phyloP scores from a whole-genome alignment of 2,113 vertebrate species.

The Sminthopsis crassicaudata region DNA sequence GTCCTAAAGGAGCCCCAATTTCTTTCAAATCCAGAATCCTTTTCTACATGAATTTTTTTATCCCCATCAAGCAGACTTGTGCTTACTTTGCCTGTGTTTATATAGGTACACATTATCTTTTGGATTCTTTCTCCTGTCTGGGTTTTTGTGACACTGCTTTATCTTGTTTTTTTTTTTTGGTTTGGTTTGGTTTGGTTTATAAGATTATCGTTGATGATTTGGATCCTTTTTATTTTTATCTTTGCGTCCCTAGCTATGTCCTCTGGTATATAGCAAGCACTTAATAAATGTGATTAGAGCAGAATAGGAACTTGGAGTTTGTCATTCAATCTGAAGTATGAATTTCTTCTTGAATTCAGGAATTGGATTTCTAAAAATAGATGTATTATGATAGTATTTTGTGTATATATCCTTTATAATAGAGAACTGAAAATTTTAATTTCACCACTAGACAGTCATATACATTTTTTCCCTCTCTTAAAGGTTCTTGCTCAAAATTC shows the following conservation, averaged over 20 bases:
- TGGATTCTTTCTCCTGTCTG: neutral
- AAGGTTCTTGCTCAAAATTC: slow-evolving; percentile 97
- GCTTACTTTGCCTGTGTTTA: neutral
- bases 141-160: neutral
- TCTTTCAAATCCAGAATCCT: neutral
- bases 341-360: slow-evolving; percentile 23
- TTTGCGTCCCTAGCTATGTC: neutral
- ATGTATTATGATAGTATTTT: neutral
- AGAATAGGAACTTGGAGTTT: neutral
- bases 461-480: slow-evolving; percentile 12
- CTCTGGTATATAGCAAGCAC: neutral
- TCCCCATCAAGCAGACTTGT: neutral
- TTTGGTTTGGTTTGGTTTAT: too few species aligned
- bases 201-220: neutral
- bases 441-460: slow-evolving; percentile 25
- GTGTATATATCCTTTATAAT: slow-evolving; percentile 39
- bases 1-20: neutral
- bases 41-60: neutral
- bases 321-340: slow-evolving; percentile 1
- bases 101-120: neutral
- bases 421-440: slow-evolving; percentile 41
- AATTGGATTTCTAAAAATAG: slow-evolving; percentile 57
- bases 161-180: neutral
- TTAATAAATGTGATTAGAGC: neutral
- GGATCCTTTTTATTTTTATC: neutral